A percentile compares a stretch with the other conserved stretches of the same genome.
Evolutionary conservation across 2,797 vertebrate species (phyloP).

Genomic region (Tarsius wallacei): DNA sequence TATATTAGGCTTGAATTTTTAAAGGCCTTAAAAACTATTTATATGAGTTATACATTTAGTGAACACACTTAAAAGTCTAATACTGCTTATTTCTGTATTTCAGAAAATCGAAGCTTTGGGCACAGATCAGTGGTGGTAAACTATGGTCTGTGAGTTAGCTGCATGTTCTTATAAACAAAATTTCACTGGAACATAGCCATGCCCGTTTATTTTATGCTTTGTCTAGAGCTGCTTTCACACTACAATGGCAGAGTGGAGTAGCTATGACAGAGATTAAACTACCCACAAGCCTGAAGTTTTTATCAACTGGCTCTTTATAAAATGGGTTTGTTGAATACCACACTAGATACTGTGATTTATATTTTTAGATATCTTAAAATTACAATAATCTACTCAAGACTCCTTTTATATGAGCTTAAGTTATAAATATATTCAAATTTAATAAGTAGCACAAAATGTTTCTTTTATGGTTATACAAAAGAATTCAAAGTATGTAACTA

Average conservation of each 20-base stretch:
- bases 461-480: conserved; percentile 37
- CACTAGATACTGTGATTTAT: not conserved
- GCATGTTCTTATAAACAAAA: not conserved
- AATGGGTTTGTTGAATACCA: not conserved
- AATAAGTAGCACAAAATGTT: conserved; percentile 7
- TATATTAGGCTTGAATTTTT: not conserved
- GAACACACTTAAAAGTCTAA: not conserved
- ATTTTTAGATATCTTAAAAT: conserved; percentile 44
- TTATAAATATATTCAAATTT: conserved; percentile 44
- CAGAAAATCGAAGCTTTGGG: not conserved
- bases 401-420: not conserved
- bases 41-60: not conserved
- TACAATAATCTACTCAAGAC: conserved; percentile 12
- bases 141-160: not conserved
- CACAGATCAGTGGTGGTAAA: not conserved
- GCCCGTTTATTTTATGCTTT: not conserved
- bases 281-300: not conserved
- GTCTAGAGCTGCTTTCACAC: not conserved
- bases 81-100: conserved; percentile 28
- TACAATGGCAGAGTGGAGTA: not conserved
- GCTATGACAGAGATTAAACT: not conserved
- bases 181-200: not conserved
- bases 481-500: conserved; percentile 5
- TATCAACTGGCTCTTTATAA: not conserved
- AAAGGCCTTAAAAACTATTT: conserved; percentile 2